Conservation (phyloP, 2,797 vertebrate genomes). For the Diplodus sargus region DNA sequence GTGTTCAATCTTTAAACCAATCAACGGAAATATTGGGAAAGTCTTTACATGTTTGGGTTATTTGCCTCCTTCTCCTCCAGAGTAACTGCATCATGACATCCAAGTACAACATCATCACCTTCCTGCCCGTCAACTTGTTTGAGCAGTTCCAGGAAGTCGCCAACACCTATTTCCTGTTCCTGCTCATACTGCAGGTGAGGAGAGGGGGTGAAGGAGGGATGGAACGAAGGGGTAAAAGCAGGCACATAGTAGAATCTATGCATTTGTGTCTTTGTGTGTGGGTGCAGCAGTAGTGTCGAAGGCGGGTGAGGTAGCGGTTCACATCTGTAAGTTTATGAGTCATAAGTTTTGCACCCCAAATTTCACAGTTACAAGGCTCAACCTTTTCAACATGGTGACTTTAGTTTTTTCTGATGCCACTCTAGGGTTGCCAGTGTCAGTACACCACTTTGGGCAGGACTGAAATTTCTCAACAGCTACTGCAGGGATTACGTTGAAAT, state of each 20-base stretch:
- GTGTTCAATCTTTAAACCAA: neutral
- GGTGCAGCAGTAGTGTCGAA: neutral
- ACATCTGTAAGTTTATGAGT: neutral
- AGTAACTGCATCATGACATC: conserved; percentile 97
- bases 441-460: neutral
- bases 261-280: neutral
- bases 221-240: neutral
- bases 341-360: neutral
- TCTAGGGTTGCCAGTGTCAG: neutral
- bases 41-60: neutral
- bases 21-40: neutral
- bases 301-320: conserved; percentile 9
- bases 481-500: neutral
- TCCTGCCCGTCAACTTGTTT: conserved; percentile 96
- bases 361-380: neutral
- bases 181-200: conserved; percentile 95
- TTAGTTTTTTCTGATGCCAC: neutral
- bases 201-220: neutral
- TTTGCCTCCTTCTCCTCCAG: conserved; percentile 70
- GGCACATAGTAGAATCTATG: neutral
- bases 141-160: conserved; percentile 99
- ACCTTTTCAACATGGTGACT: neutral
- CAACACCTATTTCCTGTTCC: conserved; percentile 97
- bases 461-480: neutral
- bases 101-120: conserved; percentile 95